A percentile compares a stretch with the other conserved stretches of the same genome.
These are phyloP conservation scores for Orientallactaga sibirica DNA, from an alignment of 2,797 vertebrate species.

Conservation along the genomic window DNA sequence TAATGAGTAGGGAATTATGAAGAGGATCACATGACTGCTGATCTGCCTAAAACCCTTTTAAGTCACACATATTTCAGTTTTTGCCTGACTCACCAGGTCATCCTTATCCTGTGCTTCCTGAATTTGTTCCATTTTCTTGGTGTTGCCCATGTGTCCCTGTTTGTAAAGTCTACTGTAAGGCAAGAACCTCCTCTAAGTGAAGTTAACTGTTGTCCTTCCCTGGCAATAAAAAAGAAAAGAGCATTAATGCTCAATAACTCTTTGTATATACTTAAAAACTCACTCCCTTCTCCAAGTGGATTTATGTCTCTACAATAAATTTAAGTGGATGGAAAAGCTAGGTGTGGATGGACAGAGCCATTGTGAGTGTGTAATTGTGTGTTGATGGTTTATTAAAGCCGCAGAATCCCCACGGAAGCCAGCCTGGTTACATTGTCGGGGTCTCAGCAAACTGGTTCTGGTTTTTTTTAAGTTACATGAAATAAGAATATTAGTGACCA, in stretches of 20 bases:
- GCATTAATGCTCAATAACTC: background rate
- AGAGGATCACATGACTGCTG: slow-evolving; percentile 11
- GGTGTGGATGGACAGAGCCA: background rate
- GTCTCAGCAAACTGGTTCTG: background rate
- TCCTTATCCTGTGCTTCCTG: slow-evolving; percentile 35
- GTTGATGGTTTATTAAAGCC: background rate
- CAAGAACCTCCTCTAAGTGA: slow-evolving; percentile 34
- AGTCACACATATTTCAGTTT: background rate
- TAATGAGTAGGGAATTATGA: background rate
- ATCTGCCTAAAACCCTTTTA: slow-evolving; percentile 10
- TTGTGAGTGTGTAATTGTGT: accelerated
- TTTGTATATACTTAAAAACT: background rate
- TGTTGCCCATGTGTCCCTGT: background rate
- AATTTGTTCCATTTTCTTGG: slow-evolving; percentile 56
- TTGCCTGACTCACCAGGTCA: slow-evolving; percentile 58
- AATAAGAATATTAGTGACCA: background rate
- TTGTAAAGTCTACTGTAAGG: slow-evolving; percentile 68
- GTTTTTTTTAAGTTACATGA: background rate
- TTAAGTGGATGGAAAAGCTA: background rate
- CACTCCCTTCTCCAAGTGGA: background rate
- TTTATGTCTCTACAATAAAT: background rate
- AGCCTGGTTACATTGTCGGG: background rate
- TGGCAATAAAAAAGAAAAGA: slow-evolving; percentile 13
- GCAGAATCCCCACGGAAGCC: background rate
- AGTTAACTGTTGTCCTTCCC: background rate